Evolutionary conservation across 2,113 vertebrate species (phyloP), one percentile per base, ranked within the genome.

Genomic region (Sinocyclocheilus anshuiensis): DNA sequence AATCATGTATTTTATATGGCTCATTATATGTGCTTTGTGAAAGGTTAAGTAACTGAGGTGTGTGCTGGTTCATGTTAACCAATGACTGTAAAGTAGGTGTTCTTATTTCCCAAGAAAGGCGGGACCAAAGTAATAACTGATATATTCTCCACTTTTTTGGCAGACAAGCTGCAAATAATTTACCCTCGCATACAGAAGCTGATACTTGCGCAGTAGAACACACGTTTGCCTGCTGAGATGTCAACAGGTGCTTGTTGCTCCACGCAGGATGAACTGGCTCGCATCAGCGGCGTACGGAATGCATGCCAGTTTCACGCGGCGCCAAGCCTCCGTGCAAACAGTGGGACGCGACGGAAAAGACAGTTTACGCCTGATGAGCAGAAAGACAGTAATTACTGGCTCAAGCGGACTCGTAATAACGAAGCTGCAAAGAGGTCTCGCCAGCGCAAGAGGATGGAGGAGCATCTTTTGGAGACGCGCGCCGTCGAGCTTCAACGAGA

Each of bases 351-450:
- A 29, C 89, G 90, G 6, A 91, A 89, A 78, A 81, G 90, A 50
- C 89, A 91, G 53, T 92, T 92, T 16, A 91, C 88, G 12, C 90
- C 92, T 2, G 90, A 89, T 3, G 90, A 87, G 39, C 86, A 87
- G 55, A 92, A 92, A 26, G 91, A 91, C 87, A 71, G 87, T 29
- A 86, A 78, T 4, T 94, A 94, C 88, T 92, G 92, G 91, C 85
- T 89, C 18, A 92, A 92, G 42, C 88, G 93, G 67, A 90, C 86
- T 42, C 89, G 92, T 20, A 94, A 94, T 69, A 94, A 94, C 85
- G 92, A 93, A 77, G 92, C 93, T 1, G 93, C 93, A 2, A 91
- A 91, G 55, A 87, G 92, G 26, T 94, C 92, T 15, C 90, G 93
- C 10, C 90, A 92, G 87, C 91, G 92, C 83, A 83, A 91, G 69